Conservation (phyloP, 1,140 invertebrate species). For the Pemphigus obesinymphae region DNA sequence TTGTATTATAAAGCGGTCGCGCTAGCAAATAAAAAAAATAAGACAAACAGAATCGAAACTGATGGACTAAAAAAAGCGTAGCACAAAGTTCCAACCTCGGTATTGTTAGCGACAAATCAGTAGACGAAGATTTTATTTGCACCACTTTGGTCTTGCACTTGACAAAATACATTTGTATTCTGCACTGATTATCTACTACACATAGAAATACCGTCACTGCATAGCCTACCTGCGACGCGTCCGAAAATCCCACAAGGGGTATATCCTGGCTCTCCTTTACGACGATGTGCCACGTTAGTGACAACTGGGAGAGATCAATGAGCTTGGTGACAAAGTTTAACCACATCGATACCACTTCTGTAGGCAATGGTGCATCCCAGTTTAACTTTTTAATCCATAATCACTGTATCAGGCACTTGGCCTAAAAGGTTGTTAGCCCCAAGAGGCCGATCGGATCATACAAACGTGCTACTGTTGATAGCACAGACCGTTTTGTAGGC, state of each 20-base stretch:
- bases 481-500: not conserved
- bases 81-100: not conserved
- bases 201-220: not conserved
- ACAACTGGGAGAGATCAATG: accelerated
- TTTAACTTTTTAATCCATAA: not conserved
- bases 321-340: not conserved
- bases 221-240: not conserved
- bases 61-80: not conserved
- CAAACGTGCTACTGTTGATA: not conserved
- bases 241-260: not conserved
- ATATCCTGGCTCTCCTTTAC: not conserved
- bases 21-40: too few relatives aligned
- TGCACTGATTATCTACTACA: not conserved
- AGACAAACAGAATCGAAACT: too few relatives aligned
- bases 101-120: not conserved
- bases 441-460: not conserved
- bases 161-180: not conserved
- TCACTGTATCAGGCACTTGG: not conserved
- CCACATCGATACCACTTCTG: not conserved
- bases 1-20: too few relatives aligned
- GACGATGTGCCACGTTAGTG: not conserved
- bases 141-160: not conserved
- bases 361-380: not conserved
- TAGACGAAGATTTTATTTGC: not conserved
- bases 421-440: not conserved